These are phyloP conservation scores for Melanotaenia boesemani DNA, from an alignment of 2,797 vertebrate species.

Conservation along the genomic window DNA sequence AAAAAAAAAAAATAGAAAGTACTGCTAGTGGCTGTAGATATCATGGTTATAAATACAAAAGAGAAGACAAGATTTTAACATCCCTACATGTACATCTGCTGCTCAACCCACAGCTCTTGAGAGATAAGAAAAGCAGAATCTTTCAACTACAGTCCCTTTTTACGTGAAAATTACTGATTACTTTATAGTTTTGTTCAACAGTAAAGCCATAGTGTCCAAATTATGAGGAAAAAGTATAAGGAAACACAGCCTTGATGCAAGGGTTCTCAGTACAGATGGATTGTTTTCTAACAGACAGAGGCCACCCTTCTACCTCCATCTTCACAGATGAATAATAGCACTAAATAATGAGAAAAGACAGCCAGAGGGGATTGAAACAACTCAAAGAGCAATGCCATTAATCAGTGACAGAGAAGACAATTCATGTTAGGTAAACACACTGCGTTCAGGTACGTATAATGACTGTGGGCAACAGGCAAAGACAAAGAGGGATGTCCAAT, in stretches of 20 bases:
- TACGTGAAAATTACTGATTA: slow-evolving; percentile 2
- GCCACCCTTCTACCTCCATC: slow-evolving; percentile 42
- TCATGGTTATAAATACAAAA: neutral
- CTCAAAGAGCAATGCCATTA: slow-evolving; percentile 70
- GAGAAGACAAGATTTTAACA: neutral
- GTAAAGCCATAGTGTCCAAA: slow-evolving; percentile 10
- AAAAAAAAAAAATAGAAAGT: neutral
- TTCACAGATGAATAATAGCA: slow-evolving; percentile 75
- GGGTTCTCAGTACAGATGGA: slow-evolving; percentile 50
- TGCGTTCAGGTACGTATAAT: slow-evolving; percentile 11
- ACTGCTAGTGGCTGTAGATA: neutral
- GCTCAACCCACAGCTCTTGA: neutral
- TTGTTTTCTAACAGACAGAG: slow-evolving; percentile 61
- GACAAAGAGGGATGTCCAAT: slow-evolving; percentile 33
- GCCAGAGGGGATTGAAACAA: slow-evolving; percentile 64
- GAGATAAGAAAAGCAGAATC: neutral
- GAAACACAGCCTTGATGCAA: slow-evolving; percentile 2
- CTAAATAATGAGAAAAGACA: slow-evolving; percentile 66
- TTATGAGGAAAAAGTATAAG: slow-evolving; percentile 11
- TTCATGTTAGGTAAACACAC: slow-evolving; percentile 44
- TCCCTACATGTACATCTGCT: neutral
- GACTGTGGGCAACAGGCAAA: slow-evolving; percentile 28
- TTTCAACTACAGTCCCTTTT: neutral
- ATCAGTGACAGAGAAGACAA: slow-evolving; percentile 76
- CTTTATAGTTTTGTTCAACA: neutral